Evolutionary conservation across 2,113 vertebrate genomes (phyloP).

Genomic region (Galbula dea): DNA sequence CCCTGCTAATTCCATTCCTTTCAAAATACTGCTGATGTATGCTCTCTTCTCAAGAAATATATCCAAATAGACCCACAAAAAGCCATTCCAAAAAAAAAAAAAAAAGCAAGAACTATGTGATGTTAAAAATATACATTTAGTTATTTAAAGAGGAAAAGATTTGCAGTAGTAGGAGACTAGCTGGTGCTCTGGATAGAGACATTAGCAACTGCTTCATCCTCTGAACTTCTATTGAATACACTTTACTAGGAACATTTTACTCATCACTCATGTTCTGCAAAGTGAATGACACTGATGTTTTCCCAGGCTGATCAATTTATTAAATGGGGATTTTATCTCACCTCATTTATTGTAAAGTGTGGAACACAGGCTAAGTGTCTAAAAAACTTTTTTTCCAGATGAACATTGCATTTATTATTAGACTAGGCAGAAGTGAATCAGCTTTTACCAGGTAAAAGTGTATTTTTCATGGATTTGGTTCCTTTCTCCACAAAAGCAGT

Average conservation of each 20-base stretch:
- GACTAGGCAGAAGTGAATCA: neutral
- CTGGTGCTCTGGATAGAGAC: neutral
- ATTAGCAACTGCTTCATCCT: neutral
- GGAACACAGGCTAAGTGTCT: neutral
- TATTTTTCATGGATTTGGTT: neutral
- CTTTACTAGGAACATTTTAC: neutral
- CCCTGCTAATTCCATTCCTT: neutral
- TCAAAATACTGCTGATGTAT: neutral
- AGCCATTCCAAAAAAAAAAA: neutral
- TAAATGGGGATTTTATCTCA: neutral
- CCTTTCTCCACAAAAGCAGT: neutral
- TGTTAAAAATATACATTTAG: neutral
- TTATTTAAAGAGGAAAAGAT: neutral
- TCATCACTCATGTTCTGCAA: neutral
- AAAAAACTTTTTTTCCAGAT: neutral
- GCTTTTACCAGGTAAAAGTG: neutral
- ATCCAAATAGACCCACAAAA: neutral
- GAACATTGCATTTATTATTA: neutral
- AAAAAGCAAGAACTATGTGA: neutral
- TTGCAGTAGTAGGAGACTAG: neutral
- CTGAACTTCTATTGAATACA: neutral
- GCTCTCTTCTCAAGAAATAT: neutral
- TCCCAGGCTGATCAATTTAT: neutral
- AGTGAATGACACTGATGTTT: neutral
- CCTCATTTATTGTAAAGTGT: neutral